These are phyloP conservation scores for Mystacornis crossleyi DNA, from an alignment of 2,113 vertebrate genomes.

Conservation along the genomic window DNA sequence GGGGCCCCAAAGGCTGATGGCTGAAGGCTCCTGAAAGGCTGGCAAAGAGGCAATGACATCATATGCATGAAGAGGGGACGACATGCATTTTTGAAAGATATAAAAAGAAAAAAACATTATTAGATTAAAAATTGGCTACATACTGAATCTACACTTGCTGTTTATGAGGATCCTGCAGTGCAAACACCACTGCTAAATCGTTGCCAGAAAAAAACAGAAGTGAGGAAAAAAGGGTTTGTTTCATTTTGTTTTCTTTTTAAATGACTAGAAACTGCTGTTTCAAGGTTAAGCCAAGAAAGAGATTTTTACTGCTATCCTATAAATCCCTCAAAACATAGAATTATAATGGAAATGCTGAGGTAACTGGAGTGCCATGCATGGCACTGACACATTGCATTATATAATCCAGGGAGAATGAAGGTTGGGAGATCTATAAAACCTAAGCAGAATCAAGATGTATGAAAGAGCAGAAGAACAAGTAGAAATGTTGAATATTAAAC, in stretches of 20 bases:
- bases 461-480: slow-evolving; percentile 12
- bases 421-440: slow-evolving; percentile 40
- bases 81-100: not conserved
- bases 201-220: not conserved
- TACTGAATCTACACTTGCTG: not conserved
- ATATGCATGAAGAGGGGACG: not conserved
- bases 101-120: not conserved
- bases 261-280: slow-evolving; percentile 38
- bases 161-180: not conserved
- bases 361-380: slow-evolving; percentile 25
- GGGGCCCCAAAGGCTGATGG: not conserved
- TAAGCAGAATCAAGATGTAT: slow-evolving; percentile 7
- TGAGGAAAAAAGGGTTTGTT: not conserved
- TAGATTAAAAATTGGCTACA: not conserved
- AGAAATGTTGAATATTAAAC: slow-evolving; percentile 26
- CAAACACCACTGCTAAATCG: not conserved
- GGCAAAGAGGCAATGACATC: slow-evolving; percentile 13
- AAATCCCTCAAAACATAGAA: slow-evolving; percentile 42
- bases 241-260: slow-evolving; percentile 51
- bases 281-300: slow-evolving; percentile 34
- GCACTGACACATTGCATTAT: slow-evolving; percentile 33
- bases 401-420: slow-evolving; percentile 37
- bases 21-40: not conserved
- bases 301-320: slow-evolving; percentile 47
- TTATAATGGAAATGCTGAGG: slow-evolving; percentile 60